Evolutionary conservation across 2,888 invertebrate genomes (phyloP).

Genomic region (Sinohyriopsis cumingii): DNA sequence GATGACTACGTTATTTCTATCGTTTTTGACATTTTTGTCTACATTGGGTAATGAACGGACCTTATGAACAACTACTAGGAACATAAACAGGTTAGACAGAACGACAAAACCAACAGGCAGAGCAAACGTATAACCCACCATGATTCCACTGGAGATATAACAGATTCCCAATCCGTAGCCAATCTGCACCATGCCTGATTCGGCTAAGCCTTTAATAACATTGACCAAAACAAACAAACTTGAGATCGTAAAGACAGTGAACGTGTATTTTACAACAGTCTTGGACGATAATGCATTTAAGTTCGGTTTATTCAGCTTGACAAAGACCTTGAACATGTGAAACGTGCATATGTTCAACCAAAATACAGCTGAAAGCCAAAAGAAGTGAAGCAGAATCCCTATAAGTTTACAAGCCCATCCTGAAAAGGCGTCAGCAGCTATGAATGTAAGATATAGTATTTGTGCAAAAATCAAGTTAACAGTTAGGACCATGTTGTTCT

Average conservation of each 20-base stretch:
- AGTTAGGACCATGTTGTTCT: conserved; percentile 20
- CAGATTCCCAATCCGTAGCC: conserved; percentile 29
- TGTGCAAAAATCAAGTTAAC: conserved; percentile 15
- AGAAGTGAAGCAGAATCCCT: conserved; percentile 18
- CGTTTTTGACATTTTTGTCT: conserved; percentile 8
- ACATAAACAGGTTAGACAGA: conserved; percentile 19
- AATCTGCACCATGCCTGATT: not conserved
- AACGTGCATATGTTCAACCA: conserved; percentile 21
- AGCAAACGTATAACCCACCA: conserved; percentile 17
- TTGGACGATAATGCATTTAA: not conserved
- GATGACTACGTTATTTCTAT: conserved; percentile 15
- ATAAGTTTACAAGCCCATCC: conserved; percentile 10
- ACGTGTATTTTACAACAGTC: conserved; percentile 7
- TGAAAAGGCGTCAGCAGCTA: not conserved
- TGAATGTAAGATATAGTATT: conserved; percentile 11
- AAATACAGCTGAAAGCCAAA: conserved; percentile 19
- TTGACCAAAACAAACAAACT: conserved; percentile 11
- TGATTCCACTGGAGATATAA: conserved; percentile 19
- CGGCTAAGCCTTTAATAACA: conserved; percentile 2
- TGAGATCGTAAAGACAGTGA: conserved; percentile 9
- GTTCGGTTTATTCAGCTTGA: conserved; percentile 5
- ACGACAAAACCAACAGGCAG: conserved; percentile 19
- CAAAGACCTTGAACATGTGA: conserved; percentile 23
- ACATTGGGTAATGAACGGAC: conserved; percentile 5
- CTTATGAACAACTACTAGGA: conserved; percentile 8